Conservation (phyloP, 2,797 vertebrate genomes). For the Rhabdophis nuchalis region DNA sequence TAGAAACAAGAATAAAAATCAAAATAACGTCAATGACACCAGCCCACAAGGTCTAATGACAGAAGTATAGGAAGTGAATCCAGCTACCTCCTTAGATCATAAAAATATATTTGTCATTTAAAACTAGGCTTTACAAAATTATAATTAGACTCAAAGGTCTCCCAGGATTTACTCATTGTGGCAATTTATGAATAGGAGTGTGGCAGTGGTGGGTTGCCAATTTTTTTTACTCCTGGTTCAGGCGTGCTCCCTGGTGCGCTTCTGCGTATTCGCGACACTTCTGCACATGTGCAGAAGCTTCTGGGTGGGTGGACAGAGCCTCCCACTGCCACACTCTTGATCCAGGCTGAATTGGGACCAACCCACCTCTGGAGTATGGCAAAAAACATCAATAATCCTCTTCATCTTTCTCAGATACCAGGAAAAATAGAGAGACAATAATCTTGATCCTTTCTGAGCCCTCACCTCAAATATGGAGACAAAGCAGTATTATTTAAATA, state of each 20-base stretch:
- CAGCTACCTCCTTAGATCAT: not conserved
- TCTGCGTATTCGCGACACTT: too few relatives aligned
- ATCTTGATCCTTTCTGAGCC: not conserved
- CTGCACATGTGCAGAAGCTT: too few relatives aligned
- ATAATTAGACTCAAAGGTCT: not conserved
- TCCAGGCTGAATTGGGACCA: too few relatives aligned
- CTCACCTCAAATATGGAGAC: not conserved
- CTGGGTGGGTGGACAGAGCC: too few relatives aligned
- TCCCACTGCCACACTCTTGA: too few relatives aligned
- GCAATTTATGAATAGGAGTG: not conserved
- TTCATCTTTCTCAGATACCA: not conserved
- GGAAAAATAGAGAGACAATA: not conserved
- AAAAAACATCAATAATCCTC: not conserved
- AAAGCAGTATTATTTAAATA: not conserved
- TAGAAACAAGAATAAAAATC: not conserved
- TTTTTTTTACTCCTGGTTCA: too few relatives aligned
- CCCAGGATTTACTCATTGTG: not conserved
- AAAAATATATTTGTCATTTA: not conserved
- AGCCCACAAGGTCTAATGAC: not conserved
- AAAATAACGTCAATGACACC: not conserved
- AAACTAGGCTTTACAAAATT: not conserved
- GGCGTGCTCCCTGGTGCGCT: too few relatives aligned
- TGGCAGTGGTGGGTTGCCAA: not conserved
- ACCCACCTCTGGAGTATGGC: too few relatives aligned
- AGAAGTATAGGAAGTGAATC: not conserved